Evolutionary conservation across 2,113 vertebrate genomes (phyloP).

Genomic region (Melanerpes formicivorus): DNA sequence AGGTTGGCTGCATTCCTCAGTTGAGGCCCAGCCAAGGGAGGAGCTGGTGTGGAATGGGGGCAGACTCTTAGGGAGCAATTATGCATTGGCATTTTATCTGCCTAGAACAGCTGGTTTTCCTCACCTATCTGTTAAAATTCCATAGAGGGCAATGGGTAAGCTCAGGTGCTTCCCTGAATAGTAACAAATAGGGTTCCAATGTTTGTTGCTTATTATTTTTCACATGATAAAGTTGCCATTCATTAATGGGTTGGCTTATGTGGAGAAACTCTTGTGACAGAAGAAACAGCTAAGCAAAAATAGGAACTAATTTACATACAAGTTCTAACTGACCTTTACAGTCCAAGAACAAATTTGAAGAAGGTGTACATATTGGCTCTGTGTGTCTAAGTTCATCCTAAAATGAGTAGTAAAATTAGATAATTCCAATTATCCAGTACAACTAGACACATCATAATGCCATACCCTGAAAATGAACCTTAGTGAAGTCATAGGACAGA

Average conservation of each 20-base stretch:
- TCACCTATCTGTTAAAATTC: background rate
- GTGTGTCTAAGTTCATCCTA: background rate
- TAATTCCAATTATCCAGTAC: background rate
- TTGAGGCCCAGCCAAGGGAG: background rate
- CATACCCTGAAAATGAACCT: background rate
- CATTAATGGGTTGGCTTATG: background rate
- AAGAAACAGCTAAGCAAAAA: background rate
- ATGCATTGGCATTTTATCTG: background rate
- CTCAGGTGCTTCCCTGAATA: background rate
- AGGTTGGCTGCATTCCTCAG: background rate
- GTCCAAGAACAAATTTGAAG: background rate
- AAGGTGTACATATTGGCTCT: background rate
- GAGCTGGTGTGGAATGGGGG: background rate
- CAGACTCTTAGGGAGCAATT: background rate
- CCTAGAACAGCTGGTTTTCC: background rate
- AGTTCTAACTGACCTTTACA: background rate
- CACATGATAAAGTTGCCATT: background rate
- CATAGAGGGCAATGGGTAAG: accelerated
- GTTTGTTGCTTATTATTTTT: background rate
- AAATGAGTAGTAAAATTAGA: background rate
- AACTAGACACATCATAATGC: background rate
- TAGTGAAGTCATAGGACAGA: background rate
- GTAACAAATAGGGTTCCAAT: background rate
- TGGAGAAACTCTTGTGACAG: background rate
- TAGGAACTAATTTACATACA: background rate